Evolutionary conservation across 2,888 invertebrate species (phyloP).

Genomic region (Nymphalis c-album): DNA sequence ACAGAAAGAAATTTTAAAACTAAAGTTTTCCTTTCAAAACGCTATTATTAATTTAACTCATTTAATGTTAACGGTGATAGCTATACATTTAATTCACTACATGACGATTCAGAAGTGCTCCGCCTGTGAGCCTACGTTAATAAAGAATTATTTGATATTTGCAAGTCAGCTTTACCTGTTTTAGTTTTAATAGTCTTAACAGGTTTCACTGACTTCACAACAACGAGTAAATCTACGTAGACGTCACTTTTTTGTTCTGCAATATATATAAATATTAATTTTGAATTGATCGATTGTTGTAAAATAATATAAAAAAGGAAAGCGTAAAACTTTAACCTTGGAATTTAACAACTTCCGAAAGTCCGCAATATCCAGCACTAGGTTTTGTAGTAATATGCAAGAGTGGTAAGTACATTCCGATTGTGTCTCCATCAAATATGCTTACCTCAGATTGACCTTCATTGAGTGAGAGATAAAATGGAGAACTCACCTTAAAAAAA

Average conservation of each 20-base stretch:
- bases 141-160: background rate
- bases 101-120: too few relatives aligned
- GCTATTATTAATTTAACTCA: background rate
- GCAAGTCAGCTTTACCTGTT: constrained; percentile 60
- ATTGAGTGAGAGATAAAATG: constrained; percentile 84
- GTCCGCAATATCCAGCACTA: constrained; percentile 76
- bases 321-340: constrained; percentile 51
- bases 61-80: too few relatives aligned
- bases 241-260: constrained; percentile 68
- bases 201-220: constrained; percentile 84
- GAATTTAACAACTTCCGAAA: constrained; percentile 77
- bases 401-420: constrained; percentile 74
- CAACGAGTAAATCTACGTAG: constrained; percentile 85
- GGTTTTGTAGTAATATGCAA: constrained; percentile 85
- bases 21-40: background rate
- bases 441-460: constrained; percentile 84
- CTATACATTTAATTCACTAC: too few relatives aligned
- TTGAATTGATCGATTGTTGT: background rate
- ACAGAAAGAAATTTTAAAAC: constrained; percentile 9
- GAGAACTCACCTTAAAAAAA: constrained; percentile 81
- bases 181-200: constrained; percentile 83
- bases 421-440: constrained; percentile 79
- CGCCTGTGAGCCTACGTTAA: too few relatives aligned
- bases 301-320: background rate
- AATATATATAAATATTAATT: constrained; percentile 32